Evolutionary conservation across 2,797 vertebrate genomes (phyloP).

Genomic region (Cottoperca gobio): DNA sequence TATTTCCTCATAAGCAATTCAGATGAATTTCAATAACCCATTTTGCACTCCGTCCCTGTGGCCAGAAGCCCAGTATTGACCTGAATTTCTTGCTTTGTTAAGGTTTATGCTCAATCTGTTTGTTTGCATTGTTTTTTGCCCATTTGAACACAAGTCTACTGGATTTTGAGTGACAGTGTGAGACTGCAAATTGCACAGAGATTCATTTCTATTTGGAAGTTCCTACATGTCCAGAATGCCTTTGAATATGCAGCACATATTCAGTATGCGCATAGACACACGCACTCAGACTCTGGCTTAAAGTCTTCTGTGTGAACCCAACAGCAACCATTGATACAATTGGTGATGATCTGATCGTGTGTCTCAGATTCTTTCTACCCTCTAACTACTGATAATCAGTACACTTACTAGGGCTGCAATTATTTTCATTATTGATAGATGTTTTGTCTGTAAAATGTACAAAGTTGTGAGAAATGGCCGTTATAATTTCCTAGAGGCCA

Average conservation of each 20-base stretch:
- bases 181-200: constrained; percentile 2
- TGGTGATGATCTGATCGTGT: neutral
- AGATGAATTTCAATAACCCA: constrained; percentile 40
- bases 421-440: neutral
- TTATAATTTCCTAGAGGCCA: neutral
- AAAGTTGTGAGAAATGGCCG: neutral
- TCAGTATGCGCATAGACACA: constrained; percentile 15
- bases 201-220: constrained; percentile 44
- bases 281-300: constrained; percentile 1
- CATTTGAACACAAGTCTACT: constrained; percentile 23
- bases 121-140: constrained; percentile 24
- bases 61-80: constrained; percentile 28
- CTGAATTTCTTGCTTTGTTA: constrained; percentile 13
- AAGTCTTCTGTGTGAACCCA: constrained; percentile 4
- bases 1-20: constrained; percentile 45
- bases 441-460: neutral
- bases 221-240: constrained; percentile 16
- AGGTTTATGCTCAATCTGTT: constrained; percentile 14
- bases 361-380: neutral
- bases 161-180: constrained; percentile 13
- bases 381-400: neutral
- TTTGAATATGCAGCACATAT: constrained; percentile 30
- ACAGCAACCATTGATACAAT: constrained; percentile 5
- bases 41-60: constrained; percentile 25
- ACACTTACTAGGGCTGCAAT: neutral